Conservation (phyloP, 1,140 invertebrate species). For the Habropoda laboriosa region DNA sequence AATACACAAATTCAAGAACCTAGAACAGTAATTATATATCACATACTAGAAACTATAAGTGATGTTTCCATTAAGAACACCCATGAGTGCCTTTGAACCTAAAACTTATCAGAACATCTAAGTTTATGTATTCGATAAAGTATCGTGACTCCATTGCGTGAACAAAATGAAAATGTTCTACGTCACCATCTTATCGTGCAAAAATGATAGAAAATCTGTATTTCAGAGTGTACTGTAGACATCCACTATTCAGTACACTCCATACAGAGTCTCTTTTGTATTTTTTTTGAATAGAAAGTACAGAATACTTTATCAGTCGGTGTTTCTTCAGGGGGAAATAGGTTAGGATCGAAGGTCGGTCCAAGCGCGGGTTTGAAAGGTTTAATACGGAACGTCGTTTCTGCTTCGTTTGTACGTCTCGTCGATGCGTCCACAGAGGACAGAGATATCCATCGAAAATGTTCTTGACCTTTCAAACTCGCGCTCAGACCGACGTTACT, state of each 20-base stretch:
- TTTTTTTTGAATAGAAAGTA: conserved; percentile 2
- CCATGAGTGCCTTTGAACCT: not conserved
- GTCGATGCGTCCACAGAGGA: conserved; percentile 28
- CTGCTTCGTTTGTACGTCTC: conserved; percentile 28
- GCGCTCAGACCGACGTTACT: conserved; percentile 82
- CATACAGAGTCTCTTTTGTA: not conserved
- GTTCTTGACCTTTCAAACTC: conserved; percentile 71
- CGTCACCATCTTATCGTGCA: not conserved
- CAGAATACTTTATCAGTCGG: conserved; percentile 32
- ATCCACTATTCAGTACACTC: not conserved
- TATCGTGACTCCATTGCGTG: conserved; percentile 26
- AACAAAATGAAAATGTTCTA: conserved; percentile 18
- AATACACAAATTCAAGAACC: not conserved
- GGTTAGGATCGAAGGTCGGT: conserved; percentile 28
- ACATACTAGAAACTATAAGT: conserved; percentile 19
- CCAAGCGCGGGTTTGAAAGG: conserved; percentile 52
- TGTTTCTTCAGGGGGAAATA: not conserved
- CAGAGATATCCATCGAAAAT: conserved; percentile 23
- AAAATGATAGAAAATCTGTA: not conserved
- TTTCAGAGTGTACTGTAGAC: not conserved
- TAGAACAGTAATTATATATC: not conserved
- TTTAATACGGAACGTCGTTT: conserved; percentile 42
- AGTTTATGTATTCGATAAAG: not conserved
- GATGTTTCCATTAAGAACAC: not conserved
- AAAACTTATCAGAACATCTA: not conserved